Conservation (phyloP, 2,888 invertebrate species). For the Cotesia congregata region DNA sequence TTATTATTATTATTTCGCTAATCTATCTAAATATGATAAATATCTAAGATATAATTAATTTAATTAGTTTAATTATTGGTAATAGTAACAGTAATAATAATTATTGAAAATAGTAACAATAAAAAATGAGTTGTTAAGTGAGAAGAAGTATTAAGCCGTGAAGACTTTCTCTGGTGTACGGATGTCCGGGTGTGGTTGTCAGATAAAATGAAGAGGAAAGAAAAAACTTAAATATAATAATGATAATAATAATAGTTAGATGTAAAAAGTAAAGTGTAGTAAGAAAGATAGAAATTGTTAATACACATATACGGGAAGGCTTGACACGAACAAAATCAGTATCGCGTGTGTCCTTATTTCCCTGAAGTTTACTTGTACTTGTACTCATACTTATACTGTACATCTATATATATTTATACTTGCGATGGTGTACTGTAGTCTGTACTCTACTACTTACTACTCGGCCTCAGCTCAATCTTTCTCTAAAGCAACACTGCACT, state of each 20-base stretch:
- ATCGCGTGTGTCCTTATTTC: conserved; percentile 46
- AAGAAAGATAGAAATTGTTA: conserved; percentile 19
- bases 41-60: no score
- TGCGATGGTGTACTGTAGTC: not conserved
- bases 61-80: no score
- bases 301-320: conserved; percentile 5
- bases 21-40: not conserved
- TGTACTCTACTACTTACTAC: conserved; percentile 7
- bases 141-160: conserved; percentile 16
- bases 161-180: conserved; percentile 25
- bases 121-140: conserved; percentile 9
- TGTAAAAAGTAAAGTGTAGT: conserved; percentile 11
- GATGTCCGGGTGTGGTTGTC: conserved; percentile 31
- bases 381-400: no score
- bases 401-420: no score
- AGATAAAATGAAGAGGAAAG: conserved; percentile 19
- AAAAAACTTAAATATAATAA: not conserved
- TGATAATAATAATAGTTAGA: not conserved
- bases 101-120: not conserved
- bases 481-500: conserved; percentile 18
- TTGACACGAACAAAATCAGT: conserved; percentile 42
- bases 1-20: not conserved
- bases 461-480: conserved; percentile 32
- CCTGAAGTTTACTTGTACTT: conserved; percentile 13
- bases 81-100: no score